These are phyloP conservation scores for Gonioctena quinquepunctata DNA, from an alignment of 1,140 invertebrate species.

Conservation along the genomic window DNA sequence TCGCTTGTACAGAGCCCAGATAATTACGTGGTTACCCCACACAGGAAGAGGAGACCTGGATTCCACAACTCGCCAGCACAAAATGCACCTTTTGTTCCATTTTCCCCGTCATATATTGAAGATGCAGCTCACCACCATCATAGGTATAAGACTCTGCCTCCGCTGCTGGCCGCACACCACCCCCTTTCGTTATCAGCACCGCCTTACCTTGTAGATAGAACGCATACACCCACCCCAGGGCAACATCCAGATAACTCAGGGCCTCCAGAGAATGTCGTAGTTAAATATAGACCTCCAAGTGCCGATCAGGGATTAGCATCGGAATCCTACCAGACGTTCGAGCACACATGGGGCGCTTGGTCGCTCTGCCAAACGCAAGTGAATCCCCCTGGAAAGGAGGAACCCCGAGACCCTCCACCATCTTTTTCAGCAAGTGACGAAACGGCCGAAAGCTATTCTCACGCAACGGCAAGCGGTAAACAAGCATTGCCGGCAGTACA, in stretches of 20 bases:
- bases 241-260: slow-evolving; percentile 55
- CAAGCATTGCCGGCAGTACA: slow-evolving; percentile 59
- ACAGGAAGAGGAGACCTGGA: slow-evolving; percentile 78
- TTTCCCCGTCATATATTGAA: slow-evolving; percentile 71
- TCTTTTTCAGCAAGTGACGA: slow-evolving; percentile 48
- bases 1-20: slow-evolving; percentile 69
- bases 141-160: slow-evolving; percentile 53
- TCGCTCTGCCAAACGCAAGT: slow-evolving; percentile 67
- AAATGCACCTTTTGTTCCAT: slow-evolving; percentile 82
- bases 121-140: slow-evolving; percentile 59
- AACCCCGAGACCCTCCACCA: slow-evolving; percentile 58
- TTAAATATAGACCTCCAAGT: slow-evolving; percentile 71
- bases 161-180: slow-evolving; percentile 62
- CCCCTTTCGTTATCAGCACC: slow-evolving; percentile 71
- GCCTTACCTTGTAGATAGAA: slow-evolving; percentile 67
- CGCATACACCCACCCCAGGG: slow-evolving; percentile 59
- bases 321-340: slow-evolving; percentile 51
- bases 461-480: slow-evolving; percentile 58
- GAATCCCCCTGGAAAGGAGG: slow-evolving; percentile 53
- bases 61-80: slow-evolving; percentile 84
- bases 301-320: slow-evolving; percentile 63
- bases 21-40: slow-evolving; percentile 81
- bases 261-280: slow-evolving; percentile 61
- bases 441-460: slow-evolving; percentile 60
- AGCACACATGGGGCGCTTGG: slow-evolving; percentile 70